These are phyloP conservation scores for Scelioninae gen. 2 DNA, from an alignment of 2,888 invertebrate genomes.

Conservation along the genomic window DNA sequence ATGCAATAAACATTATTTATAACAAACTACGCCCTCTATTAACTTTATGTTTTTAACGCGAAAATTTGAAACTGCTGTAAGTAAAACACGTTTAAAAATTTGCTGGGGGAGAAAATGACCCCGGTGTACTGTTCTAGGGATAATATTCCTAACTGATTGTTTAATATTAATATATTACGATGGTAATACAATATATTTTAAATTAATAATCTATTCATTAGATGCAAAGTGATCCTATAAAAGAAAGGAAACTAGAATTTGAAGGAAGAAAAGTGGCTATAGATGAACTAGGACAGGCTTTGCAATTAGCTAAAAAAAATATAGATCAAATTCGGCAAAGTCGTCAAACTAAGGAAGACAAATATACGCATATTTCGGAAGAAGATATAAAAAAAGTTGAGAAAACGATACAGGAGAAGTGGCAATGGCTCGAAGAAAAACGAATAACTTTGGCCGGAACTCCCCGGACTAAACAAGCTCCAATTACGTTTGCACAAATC, in stretches of 20 bases:
- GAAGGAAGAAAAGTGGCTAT: slow-evolving; percentile 87
- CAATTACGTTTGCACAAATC: slow-evolving; percentile 87
- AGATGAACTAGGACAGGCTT: slow-evolving; percentile 85
- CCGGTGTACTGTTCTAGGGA: no score
- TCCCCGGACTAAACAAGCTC: slow-evolving; percentile 84
- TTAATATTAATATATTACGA: no score
- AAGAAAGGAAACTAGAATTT: slow-evolving; percentile 87
- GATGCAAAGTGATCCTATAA: slow-evolving; percentile 92
- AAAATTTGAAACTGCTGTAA: no score
- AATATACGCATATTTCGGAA: slow-evolving; percentile 87
- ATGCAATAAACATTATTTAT: no score
- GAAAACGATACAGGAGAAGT: slow-evolving; percentile 79
- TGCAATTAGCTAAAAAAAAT: slow-evolving; percentile 89
- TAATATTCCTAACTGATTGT: no score
- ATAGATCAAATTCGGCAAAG: slow-evolving; percentile 80
- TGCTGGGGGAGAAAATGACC: no score
- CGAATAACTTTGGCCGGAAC: slow-evolving; percentile 81
- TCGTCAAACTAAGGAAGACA: slow-evolving; percentile 78
- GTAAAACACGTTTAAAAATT: no score
- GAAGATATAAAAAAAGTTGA: slow-evolving; percentile 88
- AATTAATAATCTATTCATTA: no score
- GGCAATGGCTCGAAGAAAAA: slow-evolving; percentile 87
- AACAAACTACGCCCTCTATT: no score
- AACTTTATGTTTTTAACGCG: no score
- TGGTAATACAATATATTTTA: no score